Base-by-base conservation (phyloP, 1,140 invertebrate genomes). In the Dinothrombium tinctorium region DNA sequence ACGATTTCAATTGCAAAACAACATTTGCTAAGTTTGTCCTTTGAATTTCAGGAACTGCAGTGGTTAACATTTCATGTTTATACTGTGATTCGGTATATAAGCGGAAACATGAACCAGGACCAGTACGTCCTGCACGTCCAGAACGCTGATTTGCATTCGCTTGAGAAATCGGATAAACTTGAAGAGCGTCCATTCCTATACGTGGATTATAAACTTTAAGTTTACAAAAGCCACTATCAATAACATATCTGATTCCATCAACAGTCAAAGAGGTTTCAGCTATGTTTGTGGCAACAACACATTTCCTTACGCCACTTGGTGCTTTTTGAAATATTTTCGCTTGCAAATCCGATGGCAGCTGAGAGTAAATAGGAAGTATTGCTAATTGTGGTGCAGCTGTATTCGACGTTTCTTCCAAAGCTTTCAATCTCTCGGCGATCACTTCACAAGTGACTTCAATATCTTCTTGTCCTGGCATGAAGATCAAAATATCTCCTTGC, bases 401-500 rank as follows among this genome's bases (percentile, higher is more conserved):
- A 12, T 37, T 38, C 2, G 29, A 40, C 31, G 28, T 46, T 33
- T 41, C 35, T 8, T 33, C 21, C 31, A 44, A 37, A 14, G 20
- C 17, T 32, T 50, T 45, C 29, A 50, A 26, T 12, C 33, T 20
- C 32, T 50, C 61, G 43, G 80, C 70, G 2, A 99, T 60, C 4
- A 92, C 71, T 59, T 96, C 89, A 61, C 92, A 98, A 3, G 92
- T 95, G 0, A 95, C 87, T 62, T 99, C 92, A 56, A 99, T 98
- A 53, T 99, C 92, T 59, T 99, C 94, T 60, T 99, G 94, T 45
- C 94, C 94, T 14, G 92, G 94, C 92, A 99, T 99, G 54, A 99
- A 99, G 14, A 99, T 79, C 2, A 99, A 60, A 49, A 99, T 79
- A 56, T 99, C 94, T 4, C 74, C 74, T 62, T 53, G 25, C 50